Base-by-base conservation (phyloP, 2,113 vertebrate species). In the Leptobrachium leishanense region DNA sequence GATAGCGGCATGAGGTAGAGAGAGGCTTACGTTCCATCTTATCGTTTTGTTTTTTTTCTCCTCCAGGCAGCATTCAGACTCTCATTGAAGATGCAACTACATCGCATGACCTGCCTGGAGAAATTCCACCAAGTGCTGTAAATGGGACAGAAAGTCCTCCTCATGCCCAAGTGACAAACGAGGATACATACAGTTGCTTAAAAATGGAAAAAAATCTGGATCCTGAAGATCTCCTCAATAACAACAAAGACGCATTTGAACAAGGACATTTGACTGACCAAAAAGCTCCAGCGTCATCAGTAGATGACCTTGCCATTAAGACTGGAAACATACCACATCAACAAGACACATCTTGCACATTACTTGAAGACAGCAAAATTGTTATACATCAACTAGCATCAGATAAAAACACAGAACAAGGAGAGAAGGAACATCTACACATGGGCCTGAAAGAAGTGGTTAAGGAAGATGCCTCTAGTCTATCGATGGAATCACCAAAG, bases 201-300 rank as follows among this genome's bases (percentile, higher is more conserved):
- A 57, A 59, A 68, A 12, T 59, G 50, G 70, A 79, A 11, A 44
- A 67, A 41, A 74, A 40, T 43, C 10, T 46, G 43, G 20, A 73
- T 13, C 46, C 69, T 11, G 77, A 73, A 50, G 77, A 68, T 53
- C 41, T 80, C 31, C 13, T 73, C 15, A 80, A 74, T 62, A 73
- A 44, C 20, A 80, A 80, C 50, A 59, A 68, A 41, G 42, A 39
- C 43, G 41, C 7, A 15, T 68, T 72, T 57, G 50, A 68, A 55
- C 63, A 46, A 43, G 63, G 43, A 5, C 15, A 3, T 64, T 74
- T 68, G 2, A 43, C 46, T 10, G 57, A 44, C 41, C 63, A 67
- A 57, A 74, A 54, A 44, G 8, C 20, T 59, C 46, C 64, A 46
- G 69, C 3, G 12, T 12, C 11, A 15, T 59, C 44, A 46, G 71